A percentile compares a stretch with the other conserved stretches of the same genome.
Evolutionary conservation across 2,797 vertebrate genomes (phyloP).

Genomic region (Gallinago solitaria): DNA sequence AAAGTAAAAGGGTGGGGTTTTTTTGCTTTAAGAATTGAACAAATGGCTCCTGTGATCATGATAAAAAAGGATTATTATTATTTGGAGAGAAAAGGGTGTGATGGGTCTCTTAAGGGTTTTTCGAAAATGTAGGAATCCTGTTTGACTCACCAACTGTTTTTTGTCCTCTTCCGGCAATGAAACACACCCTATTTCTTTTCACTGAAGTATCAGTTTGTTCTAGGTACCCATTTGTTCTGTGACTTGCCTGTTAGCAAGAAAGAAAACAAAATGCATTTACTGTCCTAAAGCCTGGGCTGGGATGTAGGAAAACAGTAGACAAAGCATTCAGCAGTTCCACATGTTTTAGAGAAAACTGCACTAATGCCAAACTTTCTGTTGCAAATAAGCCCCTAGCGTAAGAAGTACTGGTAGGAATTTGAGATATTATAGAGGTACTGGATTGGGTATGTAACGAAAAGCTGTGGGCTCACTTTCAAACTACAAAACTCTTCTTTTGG

Average conservation of each 20-base stretch:
- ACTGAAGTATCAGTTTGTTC: not conserved
- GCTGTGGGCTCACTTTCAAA: not conserved
- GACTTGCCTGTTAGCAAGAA: not conserved
- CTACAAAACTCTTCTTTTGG: not conserved
- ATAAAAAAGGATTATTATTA: not conserved
- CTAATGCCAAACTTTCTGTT: not conserved
- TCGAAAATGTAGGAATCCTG: not conserved
- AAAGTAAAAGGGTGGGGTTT: not conserved
- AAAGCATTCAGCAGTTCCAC: not conserved
- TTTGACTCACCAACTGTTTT: not conserved
- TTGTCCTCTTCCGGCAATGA: not conserved
- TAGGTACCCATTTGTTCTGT: not conserved
- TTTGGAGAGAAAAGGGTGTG: not conserved
- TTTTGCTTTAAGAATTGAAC: not conserved
- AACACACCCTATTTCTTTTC: conserved; percentile 4
- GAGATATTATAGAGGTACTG: not conserved
- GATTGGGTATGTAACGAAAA: not conserved
- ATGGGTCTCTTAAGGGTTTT: not conserved
- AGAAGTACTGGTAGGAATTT: not conserved
- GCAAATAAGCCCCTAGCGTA: not conserved
- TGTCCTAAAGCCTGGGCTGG: not conserved
- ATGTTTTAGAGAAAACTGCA: conserved; percentile 3
- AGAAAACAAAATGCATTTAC: not conserved
- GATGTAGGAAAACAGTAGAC: not conserved
- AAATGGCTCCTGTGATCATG: not conserved